Percentiles rank a stretch among this genome's conserved stretches.
Evolutionary conservation across 2,888 invertebrate genomes (phyloP).

Genomic region (Drosophila meridiana): DNA sequence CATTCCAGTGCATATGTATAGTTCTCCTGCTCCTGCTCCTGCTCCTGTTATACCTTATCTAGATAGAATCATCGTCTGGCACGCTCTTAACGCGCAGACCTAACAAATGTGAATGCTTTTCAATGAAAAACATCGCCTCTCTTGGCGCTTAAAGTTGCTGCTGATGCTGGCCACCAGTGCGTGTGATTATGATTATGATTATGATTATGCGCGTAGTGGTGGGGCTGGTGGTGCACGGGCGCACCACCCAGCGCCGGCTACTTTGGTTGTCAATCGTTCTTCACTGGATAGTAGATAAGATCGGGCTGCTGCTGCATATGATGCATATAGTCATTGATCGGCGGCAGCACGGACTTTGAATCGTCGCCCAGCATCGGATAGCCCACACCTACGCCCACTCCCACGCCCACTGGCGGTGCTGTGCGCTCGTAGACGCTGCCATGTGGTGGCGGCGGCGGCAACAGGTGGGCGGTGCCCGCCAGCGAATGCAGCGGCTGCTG

Average conservation of each 20-base stretch:
- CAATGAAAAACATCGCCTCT: constrained; percentile 83
- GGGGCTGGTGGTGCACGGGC: constrained; percentile 43
- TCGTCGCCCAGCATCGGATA: constrained; percentile 81
- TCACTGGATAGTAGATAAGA: constrained; percentile 84
- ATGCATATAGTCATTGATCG: constrained; percentile 84
- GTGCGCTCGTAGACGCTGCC: constrained; percentile 79
- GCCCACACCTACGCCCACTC: constrained; percentile 69
- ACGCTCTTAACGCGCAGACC: constrained; percentile 21
- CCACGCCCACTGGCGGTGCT: constrained; percentile 60
- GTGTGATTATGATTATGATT: constrained; percentile 66
- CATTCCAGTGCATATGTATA: constrained; percentile 10
- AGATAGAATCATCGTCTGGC: constrained; percentile 37
- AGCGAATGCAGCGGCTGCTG: constrained; percentile 72
- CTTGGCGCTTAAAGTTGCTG: constrained; percentile 71
- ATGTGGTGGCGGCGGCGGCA: constrained; percentile 79
- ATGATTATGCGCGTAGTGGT: constrained; percentile 56
- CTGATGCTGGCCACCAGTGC: constrained; percentile 76
- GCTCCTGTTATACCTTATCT: constrained; percentile 47
- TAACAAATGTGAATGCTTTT: constrained; percentile 58
- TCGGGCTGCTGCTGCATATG: constrained; percentile 83
- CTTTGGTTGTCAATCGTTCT: constrained; percentile 84
- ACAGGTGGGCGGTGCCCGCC: constrained; percentile 64
- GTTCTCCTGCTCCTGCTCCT: constrained; percentile 2
- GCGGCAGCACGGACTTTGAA: constrained; percentile 83
- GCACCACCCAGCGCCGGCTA: constrained; percentile 64